Conservation (phyloP, 1,140 invertebrate species). For the Brachionus plicatilis region DNA sequence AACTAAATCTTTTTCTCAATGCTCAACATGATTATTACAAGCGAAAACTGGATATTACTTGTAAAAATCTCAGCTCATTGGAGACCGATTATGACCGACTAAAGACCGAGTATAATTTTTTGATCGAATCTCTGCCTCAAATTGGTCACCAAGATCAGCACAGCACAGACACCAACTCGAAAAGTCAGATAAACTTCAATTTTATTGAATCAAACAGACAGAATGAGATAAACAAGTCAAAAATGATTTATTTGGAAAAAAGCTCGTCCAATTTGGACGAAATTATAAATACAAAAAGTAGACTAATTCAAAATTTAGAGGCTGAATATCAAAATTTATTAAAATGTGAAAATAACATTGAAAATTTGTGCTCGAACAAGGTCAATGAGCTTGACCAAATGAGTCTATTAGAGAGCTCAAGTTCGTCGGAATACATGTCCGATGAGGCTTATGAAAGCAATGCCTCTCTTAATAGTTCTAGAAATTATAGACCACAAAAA, state of each 20-base stretch:
- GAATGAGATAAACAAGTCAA: background rate
- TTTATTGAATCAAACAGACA: background rate
- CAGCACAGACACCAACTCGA: background rate
- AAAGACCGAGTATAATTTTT: background rate
- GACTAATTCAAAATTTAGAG: constrained; percentile 1
- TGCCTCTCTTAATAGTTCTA: background rate
- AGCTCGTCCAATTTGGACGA: background rate
- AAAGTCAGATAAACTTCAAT: background rate
- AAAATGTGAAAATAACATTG: constrained; percentile 12
- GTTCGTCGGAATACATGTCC: background rate
- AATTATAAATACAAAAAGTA: background rate
- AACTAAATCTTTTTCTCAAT: background rate
- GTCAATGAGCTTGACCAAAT: background rate
- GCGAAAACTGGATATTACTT: background rate
- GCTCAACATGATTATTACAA: constrained; percentile 22
- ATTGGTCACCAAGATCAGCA: background rate
- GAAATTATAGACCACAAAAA: background rate
- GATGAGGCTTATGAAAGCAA: background rate
- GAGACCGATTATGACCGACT: background rate
- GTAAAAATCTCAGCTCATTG: background rate
- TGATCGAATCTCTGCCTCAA: background rate
- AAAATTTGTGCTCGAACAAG: background rate
- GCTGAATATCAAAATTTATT: background rate
- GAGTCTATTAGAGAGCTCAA: background rate
- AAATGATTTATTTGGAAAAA: constrained; percentile 14